These are phyloP conservation scores for Listronotus bonariensis DNA, from an alignment of 1,140 invertebrate species.

Conservation along the genomic window DNA sequence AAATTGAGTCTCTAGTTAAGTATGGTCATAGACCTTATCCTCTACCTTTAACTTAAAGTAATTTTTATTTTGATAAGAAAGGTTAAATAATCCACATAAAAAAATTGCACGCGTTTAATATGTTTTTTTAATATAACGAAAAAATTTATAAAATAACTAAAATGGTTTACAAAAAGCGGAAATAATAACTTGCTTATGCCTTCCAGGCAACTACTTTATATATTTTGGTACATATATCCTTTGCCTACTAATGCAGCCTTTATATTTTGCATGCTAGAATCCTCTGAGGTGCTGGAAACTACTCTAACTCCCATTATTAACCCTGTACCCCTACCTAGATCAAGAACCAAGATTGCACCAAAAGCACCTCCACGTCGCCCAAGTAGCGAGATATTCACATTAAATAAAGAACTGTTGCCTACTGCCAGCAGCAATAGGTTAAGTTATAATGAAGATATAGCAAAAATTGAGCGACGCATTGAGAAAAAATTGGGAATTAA, in stretches of 20 bases:
- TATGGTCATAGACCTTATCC: no score
- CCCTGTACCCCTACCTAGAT: slow-evolving; percentile 38
- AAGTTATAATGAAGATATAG: slow-evolving; percentile 5
- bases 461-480: not conserved
- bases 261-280: slow-evolving; percentile 54
- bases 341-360: slow-evolving; percentile 29
- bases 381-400: slow-evolving; percentile 20
- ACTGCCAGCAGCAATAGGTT: not conserved
- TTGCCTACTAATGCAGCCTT: slow-evolving; percentile 44
- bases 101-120: no score
- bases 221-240: slow-evolving; percentile 11
- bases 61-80: no score
- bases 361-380: not conserved
- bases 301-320: slow-evolving; percentile 41
- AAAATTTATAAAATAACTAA: no score
- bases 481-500: not conserved
- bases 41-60: no score
- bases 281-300: slow-evolving; percentile 39
- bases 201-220: not conserved
- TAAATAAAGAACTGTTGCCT: not conserved
- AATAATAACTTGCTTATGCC: no score
- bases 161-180: no score
- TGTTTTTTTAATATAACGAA: no score
- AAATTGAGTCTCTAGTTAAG: no score
- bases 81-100: no score